Evolutionary conservation across 1,140 invertebrate species (phyloP).

Genomic region (Laupala kohalensis): DNA sequence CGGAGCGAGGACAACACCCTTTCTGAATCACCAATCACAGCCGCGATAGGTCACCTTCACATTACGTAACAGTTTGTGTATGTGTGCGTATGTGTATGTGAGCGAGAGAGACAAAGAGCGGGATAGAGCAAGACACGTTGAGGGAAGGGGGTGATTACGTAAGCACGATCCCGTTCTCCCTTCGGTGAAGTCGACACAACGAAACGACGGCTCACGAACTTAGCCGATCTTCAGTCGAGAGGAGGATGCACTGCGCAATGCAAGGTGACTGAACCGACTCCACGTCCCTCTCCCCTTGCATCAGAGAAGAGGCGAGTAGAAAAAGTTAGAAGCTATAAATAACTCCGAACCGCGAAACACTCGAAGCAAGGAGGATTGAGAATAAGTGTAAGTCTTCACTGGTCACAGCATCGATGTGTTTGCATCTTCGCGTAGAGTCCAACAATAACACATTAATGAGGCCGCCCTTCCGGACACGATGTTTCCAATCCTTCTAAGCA

Average conservation of each 20-base stretch:
- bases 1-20: slow-evolving; percentile 15
- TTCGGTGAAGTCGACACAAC: slow-evolving; percentile 1
- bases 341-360: too few species aligned
- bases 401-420: too few species aligned
- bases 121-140: too few species aligned
- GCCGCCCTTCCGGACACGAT: too few species aligned
- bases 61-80: slow-evolving; percentile 13
- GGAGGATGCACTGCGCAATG: slow-evolving; percentile 2
- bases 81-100: neutral
- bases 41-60: slow-evolving; percentile 15
- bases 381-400: too few species aligned
- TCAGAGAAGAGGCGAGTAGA: neutral
- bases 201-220: neutral
- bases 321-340: too few species aligned
- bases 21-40: slow-evolving; percentile 16
- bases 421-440: too few species aligned
- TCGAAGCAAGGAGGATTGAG: too few species aligned
- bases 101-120: too few species aligned
- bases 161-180: slow-evolving; percentile 16
- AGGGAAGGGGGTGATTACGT: slow-evolving; percentile 8
- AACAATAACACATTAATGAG: too few species aligned
- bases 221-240: neutral
- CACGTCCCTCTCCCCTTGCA: neutral
- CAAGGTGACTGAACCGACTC: slow-evolving; percentile 10
- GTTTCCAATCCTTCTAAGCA: too few species aligned